phyloP scores from a whole-genome alignment of 2,113 vertebrate species.

The Anhinga anhinga region DNA sequence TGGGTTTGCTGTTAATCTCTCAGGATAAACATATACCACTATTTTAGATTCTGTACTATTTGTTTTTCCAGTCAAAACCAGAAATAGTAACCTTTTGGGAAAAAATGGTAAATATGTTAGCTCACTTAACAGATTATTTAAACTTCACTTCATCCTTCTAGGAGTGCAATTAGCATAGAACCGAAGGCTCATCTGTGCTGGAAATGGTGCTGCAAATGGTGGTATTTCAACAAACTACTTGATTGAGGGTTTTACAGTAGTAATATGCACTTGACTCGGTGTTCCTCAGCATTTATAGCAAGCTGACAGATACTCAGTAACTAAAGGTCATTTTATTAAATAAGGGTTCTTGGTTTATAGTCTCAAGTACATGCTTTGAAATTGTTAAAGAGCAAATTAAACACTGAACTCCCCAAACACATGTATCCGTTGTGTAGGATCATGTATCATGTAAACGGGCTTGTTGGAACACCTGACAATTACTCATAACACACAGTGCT shows the following conservation, averaged over 20 bases:
- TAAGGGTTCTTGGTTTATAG: neutral
- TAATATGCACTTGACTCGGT: neutral
- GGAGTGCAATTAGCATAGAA: neutral
- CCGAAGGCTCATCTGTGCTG: neutral
- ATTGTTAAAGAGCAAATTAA: neutral
- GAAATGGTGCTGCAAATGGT: neutral
- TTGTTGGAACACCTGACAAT: neutral
- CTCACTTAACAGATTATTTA: neutral
- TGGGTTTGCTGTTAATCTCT: neutral
- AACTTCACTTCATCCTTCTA: neutral
- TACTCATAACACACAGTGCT: neutral
- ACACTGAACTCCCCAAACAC: neutral
- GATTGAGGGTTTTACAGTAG: neutral
- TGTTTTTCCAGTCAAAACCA: neutral
- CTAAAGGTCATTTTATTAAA: neutral
- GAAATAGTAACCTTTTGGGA: neutral
- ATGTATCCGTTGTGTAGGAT: accelerated
- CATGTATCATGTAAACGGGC: accelerated
- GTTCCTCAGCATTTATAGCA: neutral
- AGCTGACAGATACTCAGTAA: neutral
- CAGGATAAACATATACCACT: neutral
- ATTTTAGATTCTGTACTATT: neutral
- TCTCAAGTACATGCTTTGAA: neutral
- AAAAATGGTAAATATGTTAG: neutral
- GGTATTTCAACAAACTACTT: neutral